These are phyloP conservation scores for Gorsachius goisagi DNA, from an alignment of 2,113 vertebrate genomes.

Conservation along the genomic window DNA sequence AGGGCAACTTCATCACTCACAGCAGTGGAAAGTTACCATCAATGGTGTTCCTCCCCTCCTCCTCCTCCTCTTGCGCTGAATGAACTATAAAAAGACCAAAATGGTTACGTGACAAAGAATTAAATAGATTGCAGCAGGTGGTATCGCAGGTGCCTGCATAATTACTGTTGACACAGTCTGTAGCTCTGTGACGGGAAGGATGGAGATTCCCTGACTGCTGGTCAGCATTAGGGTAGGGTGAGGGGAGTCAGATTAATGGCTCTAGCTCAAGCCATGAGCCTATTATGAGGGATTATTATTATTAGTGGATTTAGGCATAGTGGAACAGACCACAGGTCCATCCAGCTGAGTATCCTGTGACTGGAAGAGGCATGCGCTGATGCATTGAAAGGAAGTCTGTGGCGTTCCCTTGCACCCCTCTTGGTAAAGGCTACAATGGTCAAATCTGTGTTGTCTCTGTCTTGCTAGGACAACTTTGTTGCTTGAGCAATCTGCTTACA, in stretches of 20 bases:
- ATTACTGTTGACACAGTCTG: constrained; percentile 39
- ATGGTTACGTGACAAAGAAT: constrained; percentile 41
- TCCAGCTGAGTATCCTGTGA: not conserved
- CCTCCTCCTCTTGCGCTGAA: not conserved
- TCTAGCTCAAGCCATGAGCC: constrained; percentile 37
- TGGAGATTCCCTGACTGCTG: constrained; percentile 28
- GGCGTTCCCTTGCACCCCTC: not conserved
- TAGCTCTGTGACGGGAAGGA: not conserved
- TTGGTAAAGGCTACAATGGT: not conserved
- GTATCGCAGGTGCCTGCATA: constrained; percentile 39
- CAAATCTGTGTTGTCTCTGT: not conserved
- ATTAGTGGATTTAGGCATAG: constrained; percentile 40
- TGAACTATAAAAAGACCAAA: constrained; percentile 49
- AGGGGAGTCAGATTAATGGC: constrained; percentile 42
- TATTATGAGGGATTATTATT: constrained; percentile 62
- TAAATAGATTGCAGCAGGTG: constrained; percentile 43
- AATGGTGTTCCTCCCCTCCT: not conserved
- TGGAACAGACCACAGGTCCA: not conserved
- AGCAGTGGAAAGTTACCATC: not conserved
- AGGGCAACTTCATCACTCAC: not conserved
- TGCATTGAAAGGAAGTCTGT: not conserved
- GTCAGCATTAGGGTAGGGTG: constrained; percentile 30
- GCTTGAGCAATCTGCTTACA: not conserved
- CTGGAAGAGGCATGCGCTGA: not conserved
- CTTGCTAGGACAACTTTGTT: not conserved